Percentiles rank a stretch among this genome's conserved stretches.
phyloP scores from a whole-genome alignment of 2,113 vertebrate species.

The Epinephelus lanceolatus region DNA sequence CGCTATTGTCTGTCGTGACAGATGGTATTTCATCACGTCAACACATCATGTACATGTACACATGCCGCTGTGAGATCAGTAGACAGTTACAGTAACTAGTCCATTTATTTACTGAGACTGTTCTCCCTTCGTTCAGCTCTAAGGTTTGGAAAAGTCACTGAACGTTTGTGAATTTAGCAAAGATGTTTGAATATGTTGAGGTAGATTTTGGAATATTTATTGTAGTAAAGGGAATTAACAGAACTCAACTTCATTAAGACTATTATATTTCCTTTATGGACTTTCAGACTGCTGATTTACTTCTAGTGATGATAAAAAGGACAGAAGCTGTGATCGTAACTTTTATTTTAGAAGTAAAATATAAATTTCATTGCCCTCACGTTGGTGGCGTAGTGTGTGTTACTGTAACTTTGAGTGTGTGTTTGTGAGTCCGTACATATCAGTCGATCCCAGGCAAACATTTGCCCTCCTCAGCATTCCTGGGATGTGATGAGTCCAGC shows the following conservation, averaged over 20 bases:
- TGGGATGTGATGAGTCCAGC: constrained; percentile 83
- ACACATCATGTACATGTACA: constrained; percentile 73
- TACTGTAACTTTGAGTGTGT: constrained; percentile 40
- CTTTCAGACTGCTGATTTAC: not conserved
- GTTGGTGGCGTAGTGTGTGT: not conserved
- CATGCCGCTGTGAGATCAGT: constrained; percentile 29
- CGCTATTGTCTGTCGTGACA: constrained; percentile 76
- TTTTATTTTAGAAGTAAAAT: not conserved
- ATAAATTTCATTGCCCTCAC: not conserved
- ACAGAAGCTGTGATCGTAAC: not conserved
- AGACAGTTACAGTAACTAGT: constrained; percentile 13
- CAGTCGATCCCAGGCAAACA: constrained; percentile 75
- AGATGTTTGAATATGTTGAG: not conserved
- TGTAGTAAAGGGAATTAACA: not conserved
- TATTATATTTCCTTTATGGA: not conserved
- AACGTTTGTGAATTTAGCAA: not conserved
- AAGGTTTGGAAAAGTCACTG: not conserved
- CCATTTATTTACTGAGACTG: not conserved
- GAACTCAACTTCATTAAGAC: not conserved
- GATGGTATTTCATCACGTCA: constrained; percentile 81
- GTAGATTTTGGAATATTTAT: not conserved
- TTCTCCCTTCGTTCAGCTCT: not conserved
- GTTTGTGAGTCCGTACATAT: constrained; percentile 48
- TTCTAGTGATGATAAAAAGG: not conserved
- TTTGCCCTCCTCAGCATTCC: constrained; percentile 83